These are phyloP conservation scores for Terrapene triunguis DNA, from an alignment of 2,113 vertebrate genomes.

Conservation along the genomic window DNA sequence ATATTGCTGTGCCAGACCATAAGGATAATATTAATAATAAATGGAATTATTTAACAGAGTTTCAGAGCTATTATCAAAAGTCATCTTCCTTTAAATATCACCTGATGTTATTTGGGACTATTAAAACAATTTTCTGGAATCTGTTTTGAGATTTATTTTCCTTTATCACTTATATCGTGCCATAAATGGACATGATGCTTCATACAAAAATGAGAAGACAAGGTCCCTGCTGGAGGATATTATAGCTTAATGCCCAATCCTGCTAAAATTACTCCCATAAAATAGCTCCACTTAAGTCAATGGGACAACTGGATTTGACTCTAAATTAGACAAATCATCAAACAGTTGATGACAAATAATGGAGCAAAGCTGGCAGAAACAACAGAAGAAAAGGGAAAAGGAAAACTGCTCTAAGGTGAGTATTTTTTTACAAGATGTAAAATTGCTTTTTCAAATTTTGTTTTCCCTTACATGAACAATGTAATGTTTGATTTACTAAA, in stretches of 20 bases:
- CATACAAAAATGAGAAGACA: not conserved
- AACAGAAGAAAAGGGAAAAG: not conserved
- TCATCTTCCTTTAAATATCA: not conserved
- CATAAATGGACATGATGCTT: not conserved
- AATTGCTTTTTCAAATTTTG: not conserved
- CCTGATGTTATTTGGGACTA: conserved; percentile 10
- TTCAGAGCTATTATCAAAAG: not conserved
- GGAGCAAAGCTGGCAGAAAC: not conserved
- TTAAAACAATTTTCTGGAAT: not conserved
- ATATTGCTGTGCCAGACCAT: not conserved
- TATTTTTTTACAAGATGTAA: not conserved
- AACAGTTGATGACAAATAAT: not conserved
- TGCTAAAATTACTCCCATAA: not conserved
- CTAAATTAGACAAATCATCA: not conserved
- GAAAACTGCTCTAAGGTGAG: not conserved
- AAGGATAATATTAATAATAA: not conserved
- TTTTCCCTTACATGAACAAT: conserved; percentile 17
- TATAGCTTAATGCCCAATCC: not conserved
- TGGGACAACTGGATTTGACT: not conserved
- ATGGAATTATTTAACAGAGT: not conserved
- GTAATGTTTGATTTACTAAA: not conserved
- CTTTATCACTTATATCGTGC: not conserved
- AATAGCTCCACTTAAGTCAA: not conserved
- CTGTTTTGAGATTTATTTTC: conserved; percentile 6
- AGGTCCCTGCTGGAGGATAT: not conserved